These are phyloP conservation scores for Therioaphis trifolii DNA, from an alignment of 2,888 invertebrate species.

Conservation along the genomic window DNA sequence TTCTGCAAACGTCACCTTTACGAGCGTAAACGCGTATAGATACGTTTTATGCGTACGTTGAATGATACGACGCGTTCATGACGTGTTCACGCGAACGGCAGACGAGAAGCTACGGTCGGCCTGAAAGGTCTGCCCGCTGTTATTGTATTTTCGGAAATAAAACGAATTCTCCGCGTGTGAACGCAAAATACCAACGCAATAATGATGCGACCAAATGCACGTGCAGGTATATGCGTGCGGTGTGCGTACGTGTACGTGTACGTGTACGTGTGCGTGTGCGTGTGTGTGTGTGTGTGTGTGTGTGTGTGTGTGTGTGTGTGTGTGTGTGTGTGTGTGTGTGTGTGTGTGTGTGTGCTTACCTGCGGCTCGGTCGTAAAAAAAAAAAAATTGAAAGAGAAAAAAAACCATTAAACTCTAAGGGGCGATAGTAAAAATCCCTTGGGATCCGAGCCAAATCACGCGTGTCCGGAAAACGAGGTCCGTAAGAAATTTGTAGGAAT, in stretches of 20 bases:
- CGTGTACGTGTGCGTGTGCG: not conserved
- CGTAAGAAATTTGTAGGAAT: conserved; percentile 28
- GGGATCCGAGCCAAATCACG: conserved; percentile 49
- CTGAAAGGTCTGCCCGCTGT: too few relatives aligned
- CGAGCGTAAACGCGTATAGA: too few relatives aligned
- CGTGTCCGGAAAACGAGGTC: conserved; percentile 40
- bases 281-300: not conserved
- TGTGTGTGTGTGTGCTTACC: not conserved
- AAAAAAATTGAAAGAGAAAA: not conserved
- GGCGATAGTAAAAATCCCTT: conserved; percentile 30
- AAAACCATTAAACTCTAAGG: conserved; percentile 21
- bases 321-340: too few relatives aligned
- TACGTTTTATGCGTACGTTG: too few relatives aligned
- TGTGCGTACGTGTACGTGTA: not conserved
- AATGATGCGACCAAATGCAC: conserved; percentile 2
- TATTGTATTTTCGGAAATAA: not conserved
- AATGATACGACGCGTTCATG: too few relatives aligned
- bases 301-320: not conserved
- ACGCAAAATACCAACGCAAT: not conserved
- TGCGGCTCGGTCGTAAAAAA: conserved; percentile 14
- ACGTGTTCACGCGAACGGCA: not conserved
- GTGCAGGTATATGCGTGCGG: not conserved
- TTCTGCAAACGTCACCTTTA: too few relatives aligned
- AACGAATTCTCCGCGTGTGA: not conserved
- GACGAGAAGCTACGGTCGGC: not conserved